phyloP scores from a whole-genome alignment of 30 jellyfish, hydroid and myxozoan species.

The Mastigias papua region DNA sequence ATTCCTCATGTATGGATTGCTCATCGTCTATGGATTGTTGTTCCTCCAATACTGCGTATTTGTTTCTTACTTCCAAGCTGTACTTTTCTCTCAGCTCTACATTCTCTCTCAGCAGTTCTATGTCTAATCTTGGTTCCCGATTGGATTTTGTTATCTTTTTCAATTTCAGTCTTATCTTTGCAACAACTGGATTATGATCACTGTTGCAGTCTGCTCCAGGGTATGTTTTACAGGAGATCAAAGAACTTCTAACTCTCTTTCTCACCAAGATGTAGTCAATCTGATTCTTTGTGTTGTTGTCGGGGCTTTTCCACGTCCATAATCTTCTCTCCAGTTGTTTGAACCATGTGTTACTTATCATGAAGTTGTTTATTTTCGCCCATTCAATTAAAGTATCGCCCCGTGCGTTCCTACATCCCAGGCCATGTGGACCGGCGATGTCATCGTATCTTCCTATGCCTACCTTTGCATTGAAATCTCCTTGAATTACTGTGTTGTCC shows the following conservation, averaged over 20 bases:
- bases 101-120: not conserved
- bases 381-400: not conserved
- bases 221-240: not conserved
- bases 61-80: not conserved
- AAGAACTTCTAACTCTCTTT: not conserved
- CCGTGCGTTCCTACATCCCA: not conserved
- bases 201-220: slow-evolving; percentile 7
- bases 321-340: not conserved
- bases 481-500: not conserved
- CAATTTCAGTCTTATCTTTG: not conserved
- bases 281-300: not conserved
- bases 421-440: not conserved
- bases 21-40: no score
- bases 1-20: no score
- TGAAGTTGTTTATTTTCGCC: not conserved
- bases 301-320: slow-evolving; percentile 9
- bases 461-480: not conserved
- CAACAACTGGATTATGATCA: not conserved
- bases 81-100: not conserved
- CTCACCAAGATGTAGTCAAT: not conserved
- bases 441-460: not conserved
- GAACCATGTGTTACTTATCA: not conserved
- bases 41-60: not conserved
- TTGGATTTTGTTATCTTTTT: not conserved
- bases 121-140: not conserved